A percentile compares a stretch with the other conserved stretches of the same genome.
Evolutionary conservation across 2,113 vertebrate species (phyloP).

Genomic region (Capra hircus): DNA sequence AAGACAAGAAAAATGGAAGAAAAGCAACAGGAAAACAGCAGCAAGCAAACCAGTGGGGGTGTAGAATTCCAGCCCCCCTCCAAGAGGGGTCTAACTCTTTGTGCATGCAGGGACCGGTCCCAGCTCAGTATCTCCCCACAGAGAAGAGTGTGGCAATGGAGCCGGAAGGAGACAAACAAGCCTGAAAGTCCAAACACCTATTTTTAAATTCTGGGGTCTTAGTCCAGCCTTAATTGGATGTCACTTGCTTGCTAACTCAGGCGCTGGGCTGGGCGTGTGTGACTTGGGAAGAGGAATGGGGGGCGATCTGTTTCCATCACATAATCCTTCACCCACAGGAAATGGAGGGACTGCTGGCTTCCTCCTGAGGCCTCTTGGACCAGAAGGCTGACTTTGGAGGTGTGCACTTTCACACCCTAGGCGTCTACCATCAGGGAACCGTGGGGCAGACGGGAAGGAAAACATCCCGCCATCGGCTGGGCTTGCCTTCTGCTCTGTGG

Average conservation of each 20-base stretch:
- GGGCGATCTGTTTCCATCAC: constrained; percentile 38
- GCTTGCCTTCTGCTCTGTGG: constrained; percentile 28
- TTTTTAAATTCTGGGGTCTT: constrained; percentile 27
- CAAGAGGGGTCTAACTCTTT: constrained; percentile 64
- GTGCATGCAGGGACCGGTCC: not conserved
- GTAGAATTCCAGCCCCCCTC: not conserved
- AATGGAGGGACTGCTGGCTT: constrained; percentile 14
- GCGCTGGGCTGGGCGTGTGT: not conserved
- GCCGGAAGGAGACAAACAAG: not conserved
- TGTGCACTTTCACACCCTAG: constrained; percentile 59
- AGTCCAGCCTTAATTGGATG: not conserved
- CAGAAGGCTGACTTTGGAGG: constrained; percentile 63
- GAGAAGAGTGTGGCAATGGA: not conserved
- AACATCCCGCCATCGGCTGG: not conserved
- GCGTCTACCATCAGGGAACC: constrained; percentile 45
- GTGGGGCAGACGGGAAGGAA: constrained; percentile 56
- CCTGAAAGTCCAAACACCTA: not conserved
- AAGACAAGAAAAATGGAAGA: constrained; percentile 67
- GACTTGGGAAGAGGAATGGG: constrained; percentile 21
- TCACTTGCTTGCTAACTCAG: not conserved
- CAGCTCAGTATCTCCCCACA: not conserved
- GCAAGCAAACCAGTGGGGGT: constrained; percentile 58
- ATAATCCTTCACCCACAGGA: constrained; percentile 52
- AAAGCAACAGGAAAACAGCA: constrained; percentile 69
- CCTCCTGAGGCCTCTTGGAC: constrained; percentile 10